These are phyloP conservation scores for Bambusicola thoracicus DNA, from an alignment of 2,113 vertebrate species.

Conservation along the genomic window DNA sequence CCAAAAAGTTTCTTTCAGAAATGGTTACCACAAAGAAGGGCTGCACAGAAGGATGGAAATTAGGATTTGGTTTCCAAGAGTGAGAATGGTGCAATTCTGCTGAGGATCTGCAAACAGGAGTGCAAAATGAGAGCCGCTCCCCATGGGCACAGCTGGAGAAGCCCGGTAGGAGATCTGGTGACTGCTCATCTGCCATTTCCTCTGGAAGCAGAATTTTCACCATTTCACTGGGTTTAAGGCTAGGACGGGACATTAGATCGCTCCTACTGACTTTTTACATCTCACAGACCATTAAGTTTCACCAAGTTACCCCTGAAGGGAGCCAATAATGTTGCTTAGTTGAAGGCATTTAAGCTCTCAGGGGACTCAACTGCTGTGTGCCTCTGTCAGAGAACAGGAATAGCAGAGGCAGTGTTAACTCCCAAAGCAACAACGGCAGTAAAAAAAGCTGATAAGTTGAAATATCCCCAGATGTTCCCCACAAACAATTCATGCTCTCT, in stretches of 20 bases:
- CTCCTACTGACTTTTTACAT: conserved; percentile 59
- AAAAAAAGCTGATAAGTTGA: background rate
- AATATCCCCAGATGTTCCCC: conserved; percentile 47
- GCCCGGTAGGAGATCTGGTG: conserved; percentile 30
- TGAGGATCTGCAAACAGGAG: background rate
- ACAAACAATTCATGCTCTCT: background rate
- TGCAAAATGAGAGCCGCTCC: conserved; percentile 26
- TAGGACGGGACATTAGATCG: conserved; percentile 58
- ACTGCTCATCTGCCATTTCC: conserved; percentile 25
- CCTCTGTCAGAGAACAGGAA: conserved; percentile 14
- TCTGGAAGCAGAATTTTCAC: conserved; percentile 41
- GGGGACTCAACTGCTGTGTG: conserved; percentile 10
- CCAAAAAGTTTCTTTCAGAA: background rate
- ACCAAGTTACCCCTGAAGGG: conserved; percentile 49
- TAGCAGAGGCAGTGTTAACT: background rate
- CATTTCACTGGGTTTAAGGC: conserved; percentile 61
- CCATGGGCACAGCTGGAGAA: background rate
- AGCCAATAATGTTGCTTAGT: conserved; percentile 38
- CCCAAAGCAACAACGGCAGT: background rate
- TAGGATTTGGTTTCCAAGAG: conserved; percentile 19
- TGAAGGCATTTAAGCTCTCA: background rate
- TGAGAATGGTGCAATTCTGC: conserved; percentile 1
- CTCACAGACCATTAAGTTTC: conserved; percentile 56
- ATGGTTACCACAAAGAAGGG: background rate
- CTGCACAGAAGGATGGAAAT: conserved; percentile 4